Base-by-base conservation (phyloP, 2,797 vertebrate species). In the Xenopus petersii region DNA sequence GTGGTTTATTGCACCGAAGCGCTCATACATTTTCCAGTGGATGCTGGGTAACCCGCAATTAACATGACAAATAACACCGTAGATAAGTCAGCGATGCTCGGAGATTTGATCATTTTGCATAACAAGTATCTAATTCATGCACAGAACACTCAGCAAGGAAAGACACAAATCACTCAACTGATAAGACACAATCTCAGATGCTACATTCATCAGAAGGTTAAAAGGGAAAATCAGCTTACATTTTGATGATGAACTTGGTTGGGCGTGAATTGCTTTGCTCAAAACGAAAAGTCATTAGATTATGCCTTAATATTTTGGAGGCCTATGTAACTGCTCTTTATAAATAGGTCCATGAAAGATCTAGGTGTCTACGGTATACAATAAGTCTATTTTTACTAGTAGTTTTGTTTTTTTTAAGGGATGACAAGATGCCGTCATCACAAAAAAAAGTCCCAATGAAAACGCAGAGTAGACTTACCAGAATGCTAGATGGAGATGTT, bases 41-140 rank as follows among this genome's bases (percentile, higher is more conserved):
- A 24, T 30, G 12, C 8, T 63, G 61, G 61, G 7, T 33, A 63
- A 15, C 26, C 61, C 12, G 61, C 24, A 26, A 2, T 60, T 60
- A 3, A 24, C 58, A 56, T 26, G 21, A 60, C 26, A 24, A 60
- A 60, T 24, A 60, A 24, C 17, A 60, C 58, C 58, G 3, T 64
- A 64, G 15, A 66, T 66, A 26, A 24, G 17, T 66, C 42, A 49
- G 10, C 8, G 26, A 48, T 47, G 42, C n/a, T 47, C 42, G 21
- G n/a, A 49, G 17, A 49, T 66, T 51, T 48, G 36, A 46, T 64
- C 9, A 49, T 55, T 55, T 48, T 55, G 24, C 11, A 46, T 47
- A 59, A 59, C 56, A 70, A 15, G n/a, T 46, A 69, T 47, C n/a
- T 70, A 58, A 12, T 36, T 60, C 68, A 70, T 70, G 68, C 68